Evolutionary conservation across 2,113 vertebrate species (phyloP), one percentile per base, ranked within the genome.

Genomic region (Geothlypis trichas): DNA sequence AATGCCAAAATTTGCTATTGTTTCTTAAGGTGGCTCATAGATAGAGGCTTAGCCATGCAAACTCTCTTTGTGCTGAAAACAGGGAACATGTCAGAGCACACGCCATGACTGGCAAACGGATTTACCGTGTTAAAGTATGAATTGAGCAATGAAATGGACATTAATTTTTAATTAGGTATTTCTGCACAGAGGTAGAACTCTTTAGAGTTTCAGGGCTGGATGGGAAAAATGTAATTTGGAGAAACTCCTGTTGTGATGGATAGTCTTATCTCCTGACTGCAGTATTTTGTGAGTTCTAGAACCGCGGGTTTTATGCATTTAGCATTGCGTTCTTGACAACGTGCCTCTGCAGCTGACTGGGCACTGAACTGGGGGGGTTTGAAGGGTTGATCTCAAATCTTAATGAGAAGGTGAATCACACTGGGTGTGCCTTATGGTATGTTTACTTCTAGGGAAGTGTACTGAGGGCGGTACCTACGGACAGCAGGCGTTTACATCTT

Each of bases 61-160:
- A 11, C 24, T 79, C 10, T 65, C 54, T 21, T 76, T 62, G 22
- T 5, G 0, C 23, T 27, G 39, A 23, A 16, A 66, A 2, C 37
- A 14, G 16, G 2, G 3, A 55, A 27, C 31, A 4, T 26, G 28
- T 20, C 30, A 28, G 46, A 46, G 23, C 66, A 28, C 19, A 18
- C 7, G 11, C 8, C 3, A 0, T 49, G 12, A 67, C 20, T 74
- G 33, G 39, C 0, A 1, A 62, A 28, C 0, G 0, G 46, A 5
- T 83, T 85, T 6, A 3, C 41, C 42, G 18, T 52, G 33, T 62
- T 65, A 51, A 82, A 44, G 31, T 8, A 33, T 30, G n/a, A 27
- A 59, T 1, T 61, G 41, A 61, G 52, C 1, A 0, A 28, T 41
- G 9, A 69, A 51, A 41, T 66, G 46, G 30, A 14, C 49, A 44